A percentile compares a stretch with the other conserved stretches of the same genome.
These are phyloP conservation scores for Zoanthus gigantus DNA, from an alignment of 92 coral and sea anemone genomes.

Conservation along the genomic window DNA sequence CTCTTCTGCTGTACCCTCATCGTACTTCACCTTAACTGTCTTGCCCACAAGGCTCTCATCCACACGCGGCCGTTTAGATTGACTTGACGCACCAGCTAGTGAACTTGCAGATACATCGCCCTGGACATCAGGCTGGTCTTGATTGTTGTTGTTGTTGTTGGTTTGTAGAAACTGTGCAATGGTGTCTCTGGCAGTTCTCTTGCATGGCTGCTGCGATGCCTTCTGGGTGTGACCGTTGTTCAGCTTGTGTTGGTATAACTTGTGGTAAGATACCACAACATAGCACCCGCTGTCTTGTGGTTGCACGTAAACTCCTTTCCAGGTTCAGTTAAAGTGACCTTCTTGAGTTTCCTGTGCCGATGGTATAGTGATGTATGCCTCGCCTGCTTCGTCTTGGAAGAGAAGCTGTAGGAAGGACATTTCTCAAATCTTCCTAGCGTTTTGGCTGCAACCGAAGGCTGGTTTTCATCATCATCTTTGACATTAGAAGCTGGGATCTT, in stretches of 20 bases:
- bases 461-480: too few species aligned
- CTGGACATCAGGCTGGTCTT: constrained; percentile 19
- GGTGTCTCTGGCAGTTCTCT: constrained; percentile 22
- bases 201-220: constrained; percentile 7
- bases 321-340: too few species aligned
- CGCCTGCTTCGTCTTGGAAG: too few species aligned
- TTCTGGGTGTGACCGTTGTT: constrained; percentile 18
- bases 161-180: not conserved
- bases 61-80: constrained; percentile 37
- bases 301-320: not conserved
- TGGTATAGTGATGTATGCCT: too few species aligned
- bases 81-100: constrained; percentile 5
- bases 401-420: too few species aligned
- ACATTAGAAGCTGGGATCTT: too few species aligned
- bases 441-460: not conserved
- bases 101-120: not conserved
- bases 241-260: constrained; percentile 29
- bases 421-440: not conserved
- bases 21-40: too few species aligned
- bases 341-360: not conserved
- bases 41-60: not conserved
- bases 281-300: constrained; percentile 15
- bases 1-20: not conserved
- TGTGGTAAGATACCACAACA: constrained; percentile 17
- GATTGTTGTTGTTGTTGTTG: constrained; percentile 11